Conservation (phyloP, 2,113 vertebrate genomes). For the Haplochromis vanheusdeni region DNA sequence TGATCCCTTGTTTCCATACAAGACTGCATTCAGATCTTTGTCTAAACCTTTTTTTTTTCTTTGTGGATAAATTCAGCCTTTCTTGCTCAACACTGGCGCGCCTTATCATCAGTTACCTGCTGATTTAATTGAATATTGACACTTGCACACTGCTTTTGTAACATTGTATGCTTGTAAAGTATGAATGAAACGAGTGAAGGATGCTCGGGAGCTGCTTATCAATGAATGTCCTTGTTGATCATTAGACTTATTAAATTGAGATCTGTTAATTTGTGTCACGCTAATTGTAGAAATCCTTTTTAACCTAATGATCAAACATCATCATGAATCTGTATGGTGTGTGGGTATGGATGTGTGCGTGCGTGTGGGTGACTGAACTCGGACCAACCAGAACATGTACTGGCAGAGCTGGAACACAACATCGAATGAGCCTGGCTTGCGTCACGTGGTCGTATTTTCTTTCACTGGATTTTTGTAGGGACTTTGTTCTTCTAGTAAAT, state of each 20-base stretch:
- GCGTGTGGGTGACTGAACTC: constrained; percentile 26
- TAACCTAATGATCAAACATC: constrained; percentile 29
- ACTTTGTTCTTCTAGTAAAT: not conserved
- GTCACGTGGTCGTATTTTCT: not conserved
- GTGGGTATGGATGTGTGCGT: constrained; percentile 28
- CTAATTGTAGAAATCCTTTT: constrained; percentile 2
- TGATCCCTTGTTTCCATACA: not conserved
- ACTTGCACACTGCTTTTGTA: constrained; percentile 44
- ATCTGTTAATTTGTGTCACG: constrained; percentile 1
- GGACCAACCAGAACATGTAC: constrained; percentile 37
- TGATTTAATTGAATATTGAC: constrained; percentile 33
- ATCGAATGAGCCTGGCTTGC: constrained; percentile 14
- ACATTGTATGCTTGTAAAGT: constrained; percentile 15
- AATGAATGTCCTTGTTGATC: not conserved
- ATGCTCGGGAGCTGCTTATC: not conserved
- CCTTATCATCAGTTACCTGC: constrained; percentile 31
- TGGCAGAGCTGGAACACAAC: constrained; percentile 63
- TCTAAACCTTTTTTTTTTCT: not conserved
- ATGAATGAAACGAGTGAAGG: not conserved
- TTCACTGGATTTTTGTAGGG: not conserved
- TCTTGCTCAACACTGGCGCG: constrained; percentile 11
- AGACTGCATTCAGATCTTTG: not conserved
- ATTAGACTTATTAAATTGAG: not conserved
- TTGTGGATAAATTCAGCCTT: not conserved
- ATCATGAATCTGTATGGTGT: constrained; percentile 6